These are phyloP conservation scores for Pseudomugil gertrudae DNA, from an alignment of 2,797 vertebrate species.

Conservation along the genomic window DNA sequence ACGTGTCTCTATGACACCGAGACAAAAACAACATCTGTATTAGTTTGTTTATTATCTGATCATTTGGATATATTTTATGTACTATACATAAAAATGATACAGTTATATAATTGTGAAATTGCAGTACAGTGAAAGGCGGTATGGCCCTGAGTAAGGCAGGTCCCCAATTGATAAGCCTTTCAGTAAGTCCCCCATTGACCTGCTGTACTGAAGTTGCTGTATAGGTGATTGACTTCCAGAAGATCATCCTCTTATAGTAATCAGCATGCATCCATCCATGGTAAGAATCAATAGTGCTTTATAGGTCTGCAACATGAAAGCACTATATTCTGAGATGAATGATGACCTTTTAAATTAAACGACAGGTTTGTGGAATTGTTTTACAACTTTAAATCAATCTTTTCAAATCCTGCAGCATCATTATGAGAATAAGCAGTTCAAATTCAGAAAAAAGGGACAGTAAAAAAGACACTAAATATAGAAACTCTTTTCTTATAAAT, in stretches of 20 bases:
- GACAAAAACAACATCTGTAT: too few relatives aligned
- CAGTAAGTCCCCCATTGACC: background rate
- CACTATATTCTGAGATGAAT: constrained; percentile 21
- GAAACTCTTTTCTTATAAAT: background rate
- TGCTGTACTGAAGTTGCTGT: constrained; percentile 4
- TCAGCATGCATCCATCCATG: constrained; percentile 12
- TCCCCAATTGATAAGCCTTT: background rate
- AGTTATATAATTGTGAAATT: background rate
- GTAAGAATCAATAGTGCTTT: constrained; percentile 37
- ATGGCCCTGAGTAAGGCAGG: background rate
- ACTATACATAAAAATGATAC: background rate
- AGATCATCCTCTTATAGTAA: constrained; percentile 16
- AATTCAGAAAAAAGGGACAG: too few relatives aligned
- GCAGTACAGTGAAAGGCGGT: background rate
- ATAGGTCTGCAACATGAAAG: constrained; percentile 7
- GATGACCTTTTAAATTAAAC: constrained; percentile 39
- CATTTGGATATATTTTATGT: too few relatives aligned
- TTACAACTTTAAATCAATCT: constrained; percentile 40
- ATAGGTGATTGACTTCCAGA: constrained; percentile 16
- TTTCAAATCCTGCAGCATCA: constrained; percentile 16
- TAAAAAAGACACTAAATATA: background rate
- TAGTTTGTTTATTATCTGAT: background rate
- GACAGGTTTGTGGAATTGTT: constrained; percentile 21
- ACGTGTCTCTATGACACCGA: background rate
- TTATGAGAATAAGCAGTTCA: background rate